Base-by-base conservation (phyloP, 1,140 invertebrate species). In the Drosophila varians region DNA sequence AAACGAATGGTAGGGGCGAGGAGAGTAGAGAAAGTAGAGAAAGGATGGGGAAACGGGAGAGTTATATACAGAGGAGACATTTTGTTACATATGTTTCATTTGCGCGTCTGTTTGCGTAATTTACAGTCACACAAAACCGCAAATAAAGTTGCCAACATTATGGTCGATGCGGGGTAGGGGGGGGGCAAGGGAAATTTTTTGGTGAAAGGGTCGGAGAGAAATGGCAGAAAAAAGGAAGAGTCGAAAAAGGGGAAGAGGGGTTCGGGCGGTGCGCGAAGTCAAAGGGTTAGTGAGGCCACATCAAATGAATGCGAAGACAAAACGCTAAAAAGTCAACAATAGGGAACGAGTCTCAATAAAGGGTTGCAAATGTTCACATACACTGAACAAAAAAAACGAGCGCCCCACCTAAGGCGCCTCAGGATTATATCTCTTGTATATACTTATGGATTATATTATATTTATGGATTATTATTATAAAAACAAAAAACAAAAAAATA, bases 81-180 rank as follows among this genome's bases (percentile, higher is more conserved):
- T 82, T 61, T 47, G 79, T 74, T 83, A 83, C 79, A 83, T 83
- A 84, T 83, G 79, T 83, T 79, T 79, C 77, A 79, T 80, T 79
- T 80, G 77, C 58, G 77, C 77, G 77, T 82, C 77, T 80, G 77
- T 80, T 83, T 83, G 80, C 62, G 79, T 83, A 86, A 83, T 84
- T 83, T 86, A 83, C 79, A 83, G 79, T 75, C 74, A 69, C 76
- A 86, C 80, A 86, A 84, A 84, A 84, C 79, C 79, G 79, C 79
- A 84, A 84, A 84, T 84, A 84, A 84, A 84, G 65, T 79, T 84
- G 82, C 75, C 76, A 79, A 84, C 79, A 77, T 77, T 80, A 80
- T 70, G 77, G 79, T 57, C 45, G 42, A 42, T 61, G 14, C 23
- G 34, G 11, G 14, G 11, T 26, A n/a, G 36, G n/a, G 23, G 36